Evolutionary conservation across 1,140 invertebrate species (phyloP), one percentile per base, ranked within the genome.

Genomic region (Ptiloglossa arizonensis): DNA sequence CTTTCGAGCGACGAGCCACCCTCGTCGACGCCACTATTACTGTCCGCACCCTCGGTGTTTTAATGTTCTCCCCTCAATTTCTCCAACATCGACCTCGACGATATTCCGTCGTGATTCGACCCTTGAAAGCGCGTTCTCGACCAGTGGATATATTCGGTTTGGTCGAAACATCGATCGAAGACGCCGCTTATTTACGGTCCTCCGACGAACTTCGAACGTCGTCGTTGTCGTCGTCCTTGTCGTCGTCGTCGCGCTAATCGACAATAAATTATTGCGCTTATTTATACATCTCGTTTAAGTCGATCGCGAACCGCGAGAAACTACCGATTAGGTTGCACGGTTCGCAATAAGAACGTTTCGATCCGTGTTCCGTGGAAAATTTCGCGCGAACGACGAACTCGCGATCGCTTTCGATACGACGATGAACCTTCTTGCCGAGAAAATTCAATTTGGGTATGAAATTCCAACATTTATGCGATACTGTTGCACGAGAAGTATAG

Each of bases 21-120:
- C 86, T 81, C 69, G 80, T 62, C 82, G 79, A 87, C 86, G 85
- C 86, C 85, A 85, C 81, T 88, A 87, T 81, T 71, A 85, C 83
- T 87, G 86, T 86, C 86, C 83, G 86, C 85, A 89, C 87, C 87
- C 87, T 89, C 83, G 66, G 80, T 82, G 83, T 85, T 89, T 89
- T 88, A 82, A 89, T 85, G 74, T 70, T 88, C 80, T 84, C 86
- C 85, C 87, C 85, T 88, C 82, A 70, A 87, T 85, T 88, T 88
- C 82, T 85, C 84, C 79, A 67, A 79, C 87, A 83, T 83, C 83
- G 75, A 87, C 80, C 76, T 71, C 81, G 82, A 85, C 80, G 70
- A 84, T 85, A 85, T 85, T 85, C 79, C 44, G 57, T 59, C 79
- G 68, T 85, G 83, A 85, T 85, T 85, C 78, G 79, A 87, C 71